Base-by-base conservation (phyloP, 2,113 vertebrate genomes). In the Ceratotherium simum region DNA sequence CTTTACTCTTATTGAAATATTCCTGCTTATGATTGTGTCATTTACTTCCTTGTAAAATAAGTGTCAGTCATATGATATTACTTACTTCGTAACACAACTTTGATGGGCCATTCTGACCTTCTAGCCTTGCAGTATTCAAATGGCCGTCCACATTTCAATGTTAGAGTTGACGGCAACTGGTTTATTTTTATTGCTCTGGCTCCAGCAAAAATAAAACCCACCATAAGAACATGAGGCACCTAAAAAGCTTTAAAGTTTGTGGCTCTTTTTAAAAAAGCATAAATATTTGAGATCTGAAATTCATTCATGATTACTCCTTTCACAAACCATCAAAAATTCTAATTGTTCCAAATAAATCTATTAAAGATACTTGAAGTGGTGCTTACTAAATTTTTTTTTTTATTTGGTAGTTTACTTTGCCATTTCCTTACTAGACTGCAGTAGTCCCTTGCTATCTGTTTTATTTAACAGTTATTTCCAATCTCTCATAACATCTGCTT, bases 401-500 rank as follows among this genome's bases (percentile, higher is more conserved):
- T 25, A 11, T 93, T 91, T 60, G 91, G 62, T 33, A 95, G 79
- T 92, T 96, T 82, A 48, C 95, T 95, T 97, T 93, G 78, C 67
- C 31, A 96, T 87, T 97, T 95, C 86, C 33, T 93, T 80, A 48
- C n/a, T 86, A 75, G 83, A 56, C 0, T 6, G 2, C 4, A 3
- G 95, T 80, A 97, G 51, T 86, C 69, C 39, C 90, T 97, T 97
- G 89, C 58, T 96, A 96, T 92, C 90, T 64, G 96, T 98, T 92
- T 90, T 83, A 85, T 97, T 94, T 96, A 97, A 97, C 81, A 92
- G 92, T 97, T 96, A 96, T 87, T 97, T 93, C 67, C 95, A 56
- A 83, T 97, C 69, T 97, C 96, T 97, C 88, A 95, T 97, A 89
- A 85, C 79, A 88, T 93, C 56, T 96, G 75, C 78, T 86, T 96